Evolutionary conservation across 2,888 invertebrate genomes (phyloP).

Genomic region (Synergus laeviventris): DNA sequence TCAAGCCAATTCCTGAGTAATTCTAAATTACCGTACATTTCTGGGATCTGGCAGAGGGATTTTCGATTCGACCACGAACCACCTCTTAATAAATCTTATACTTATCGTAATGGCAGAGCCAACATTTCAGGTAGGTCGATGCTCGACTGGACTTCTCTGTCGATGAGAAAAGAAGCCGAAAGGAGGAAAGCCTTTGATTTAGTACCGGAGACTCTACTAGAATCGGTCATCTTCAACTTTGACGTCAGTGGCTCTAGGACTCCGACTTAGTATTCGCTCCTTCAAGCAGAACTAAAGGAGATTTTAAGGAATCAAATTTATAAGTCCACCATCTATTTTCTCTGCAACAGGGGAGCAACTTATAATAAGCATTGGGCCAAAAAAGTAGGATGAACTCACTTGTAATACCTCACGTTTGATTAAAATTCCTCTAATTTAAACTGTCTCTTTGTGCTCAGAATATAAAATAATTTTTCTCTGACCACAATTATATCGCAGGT

Average conservation of each 20-base stretch:
- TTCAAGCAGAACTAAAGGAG: not conserved
- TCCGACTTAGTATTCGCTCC: slow-evolving; percentile 14
- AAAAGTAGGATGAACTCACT: no score
- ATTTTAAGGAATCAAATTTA: slow-evolving; percentile 1
- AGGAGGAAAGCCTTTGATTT: slow-evolving; percentile 35
- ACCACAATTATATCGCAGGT: not conserved
- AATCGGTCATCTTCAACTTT: slow-evolving; percentile 32
- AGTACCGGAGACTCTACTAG: slow-evolving; percentile 7
- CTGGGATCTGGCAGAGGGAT: not conserved
- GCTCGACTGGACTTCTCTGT: slow-evolving; percentile 19
- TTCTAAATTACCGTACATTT: slow-evolving; percentile 3
- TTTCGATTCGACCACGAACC: not conserved
- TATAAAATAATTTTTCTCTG: not conserved
- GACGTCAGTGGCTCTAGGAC: slow-evolving; percentile 12
- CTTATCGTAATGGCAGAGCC: slow-evolving; percentile 1
- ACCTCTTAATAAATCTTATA: slow-evolving; percentile 17
- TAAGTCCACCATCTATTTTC: not conserved
- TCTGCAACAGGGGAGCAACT: not conserved
- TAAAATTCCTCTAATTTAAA: no score
- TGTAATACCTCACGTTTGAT: no score
- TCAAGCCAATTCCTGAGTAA: not conserved
- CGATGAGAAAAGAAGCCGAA: slow-evolving; percentile 13
- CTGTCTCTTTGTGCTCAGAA: not conserved
- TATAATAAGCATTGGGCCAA: not conserved
- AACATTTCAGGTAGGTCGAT: not conserved